Evolutionary conservation across 2,113 vertebrate genomes (phyloP), one percentile per base, ranked within the genome.

Genomic region (Motacilla alba): DNA sequence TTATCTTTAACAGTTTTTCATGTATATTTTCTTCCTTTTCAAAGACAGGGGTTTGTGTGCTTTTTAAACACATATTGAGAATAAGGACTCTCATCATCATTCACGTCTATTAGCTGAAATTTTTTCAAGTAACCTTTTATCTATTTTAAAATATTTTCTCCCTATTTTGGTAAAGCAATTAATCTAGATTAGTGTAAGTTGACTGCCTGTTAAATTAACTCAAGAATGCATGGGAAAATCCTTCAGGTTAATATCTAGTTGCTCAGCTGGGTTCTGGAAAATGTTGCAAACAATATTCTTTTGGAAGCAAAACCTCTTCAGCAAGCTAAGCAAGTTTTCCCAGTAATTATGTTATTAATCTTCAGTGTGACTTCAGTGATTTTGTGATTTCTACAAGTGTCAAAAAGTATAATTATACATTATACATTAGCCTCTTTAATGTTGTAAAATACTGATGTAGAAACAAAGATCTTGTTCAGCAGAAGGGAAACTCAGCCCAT

Each of bases 191-290:
- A 95, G 43, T 59, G 37, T 55, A 93, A 95, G 93, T 16, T 76
- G 83, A 76, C 46, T 94, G 80, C 20, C 66, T 91, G 50, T 84
- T 90, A 79, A 90, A 91, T 93, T 59, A 87, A 21, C 74, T 85
- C n/a, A 93, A 74, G 89, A 94, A 95, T 72, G 84, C 84, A 88
- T 82, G 93, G 87, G 91, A 96, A 97, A 95, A 93, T 62, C 50
- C 73, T 95, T 69, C 58, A 69, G 31, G 23, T 84, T 96, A 87
- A 84, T 66, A 89, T 31, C 59, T 43, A 89, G 59, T 37, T 85
- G 26, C 46, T 90, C 43, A 91, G 35, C 67, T 73, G 26, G 69
- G 31, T 69, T 94, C 89, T 43, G 53, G 39, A 93, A 93, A 93
- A 69, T 15, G 17, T 69, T 79, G 76, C 74, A 82, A 82, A 83